A percentile compares a stretch with the other conserved stretches of the same genome.
Evolutionary conservation across 2,797 vertebrate species (phyloP).

Genomic region (Loriculus beryllinus): DNA sequence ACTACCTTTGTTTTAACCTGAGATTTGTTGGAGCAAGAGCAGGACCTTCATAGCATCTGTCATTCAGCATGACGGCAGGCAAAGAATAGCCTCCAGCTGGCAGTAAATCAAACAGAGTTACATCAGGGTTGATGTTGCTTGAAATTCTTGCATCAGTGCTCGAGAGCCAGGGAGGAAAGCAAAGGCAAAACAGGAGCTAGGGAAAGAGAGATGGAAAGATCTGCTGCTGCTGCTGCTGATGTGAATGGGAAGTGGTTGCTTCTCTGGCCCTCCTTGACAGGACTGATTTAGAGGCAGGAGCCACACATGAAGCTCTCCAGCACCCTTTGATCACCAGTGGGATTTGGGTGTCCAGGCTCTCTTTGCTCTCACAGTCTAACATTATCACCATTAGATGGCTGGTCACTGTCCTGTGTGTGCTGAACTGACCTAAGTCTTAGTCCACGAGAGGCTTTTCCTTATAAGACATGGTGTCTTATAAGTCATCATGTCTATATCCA

Average conservation of each 20-base stretch:
- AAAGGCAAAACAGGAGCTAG: not conserved
- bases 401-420: not conserved
- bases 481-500: not conserved
- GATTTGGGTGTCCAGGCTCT: not conserved
- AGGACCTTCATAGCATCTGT: conserved; percentile 11
- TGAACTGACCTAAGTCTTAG: not conserved
- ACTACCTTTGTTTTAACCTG: conserved; percentile 37
- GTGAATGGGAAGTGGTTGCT: not conserved
- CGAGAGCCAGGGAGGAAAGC: not conserved
- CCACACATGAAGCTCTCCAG: not conserved
- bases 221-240: not conserved
- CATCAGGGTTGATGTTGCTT: conserved; percentile 65
- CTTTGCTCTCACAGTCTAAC: not conserved
- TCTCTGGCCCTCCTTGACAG: not conserved
- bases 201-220: not conserved
- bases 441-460: not conserved
- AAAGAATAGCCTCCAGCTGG: conserved; percentile 54
- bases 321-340: not conserved
- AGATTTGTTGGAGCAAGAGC: conserved; percentile 10
- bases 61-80: not conserved
- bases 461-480: too few species aligned
- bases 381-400: not conserved
- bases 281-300: not conserved
- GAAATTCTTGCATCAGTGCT: conserved; percentile 65
- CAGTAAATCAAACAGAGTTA: conserved; percentile 58